phyloP scores from a whole-genome alignment of 64 coral and sea anemone species.

The Stichodactyla mertensii region DNA sequence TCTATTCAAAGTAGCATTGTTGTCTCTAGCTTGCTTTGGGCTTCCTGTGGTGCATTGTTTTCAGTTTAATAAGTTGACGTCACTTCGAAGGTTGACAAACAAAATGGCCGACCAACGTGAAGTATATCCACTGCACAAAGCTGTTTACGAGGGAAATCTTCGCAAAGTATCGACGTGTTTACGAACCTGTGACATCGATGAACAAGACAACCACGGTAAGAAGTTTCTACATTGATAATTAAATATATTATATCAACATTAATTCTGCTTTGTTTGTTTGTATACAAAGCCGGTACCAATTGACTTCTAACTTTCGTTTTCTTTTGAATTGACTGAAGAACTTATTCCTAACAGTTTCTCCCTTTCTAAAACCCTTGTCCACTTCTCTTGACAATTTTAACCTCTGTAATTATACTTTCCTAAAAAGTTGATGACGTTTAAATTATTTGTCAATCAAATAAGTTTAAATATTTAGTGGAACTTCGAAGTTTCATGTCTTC shows the following conservation, averaged over 20 bases:
- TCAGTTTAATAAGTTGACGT: neutral
- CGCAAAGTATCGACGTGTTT: conserved; percentile 85
- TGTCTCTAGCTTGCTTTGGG: neutral
- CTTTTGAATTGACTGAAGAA: neutral
- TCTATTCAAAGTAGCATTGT: too few species aligned
- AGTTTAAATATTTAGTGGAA: neutral
- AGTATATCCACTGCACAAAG: conserved; percentile 88
- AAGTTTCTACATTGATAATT: neutral
- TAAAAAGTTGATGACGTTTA: neutral
- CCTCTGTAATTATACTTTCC: neutral
- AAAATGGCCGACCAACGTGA: conserved; percentile 38
- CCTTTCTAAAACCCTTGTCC: neutral
- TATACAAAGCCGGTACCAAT: neutral
- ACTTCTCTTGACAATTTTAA: neutral
- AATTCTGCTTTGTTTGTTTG: neutral
- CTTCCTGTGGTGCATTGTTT: neutral
- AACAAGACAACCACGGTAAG: conserved; percentile 90
- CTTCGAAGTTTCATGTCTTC: too few species aligned
- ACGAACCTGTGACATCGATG: conserved; percentile 65
- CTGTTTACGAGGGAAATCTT: conserved; percentile 94
- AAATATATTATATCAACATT: neutral
- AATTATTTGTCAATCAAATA: neutral
- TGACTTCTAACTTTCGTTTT: neutral
- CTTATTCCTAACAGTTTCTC: neutral
- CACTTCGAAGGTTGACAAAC: neutral